A percentile compares a stretch with the other conserved stretches of the same genome.
Evolutionary conservation across 2,888 invertebrate genomes (phyloP).

Genomic region (Andricus curvator): DNA sequence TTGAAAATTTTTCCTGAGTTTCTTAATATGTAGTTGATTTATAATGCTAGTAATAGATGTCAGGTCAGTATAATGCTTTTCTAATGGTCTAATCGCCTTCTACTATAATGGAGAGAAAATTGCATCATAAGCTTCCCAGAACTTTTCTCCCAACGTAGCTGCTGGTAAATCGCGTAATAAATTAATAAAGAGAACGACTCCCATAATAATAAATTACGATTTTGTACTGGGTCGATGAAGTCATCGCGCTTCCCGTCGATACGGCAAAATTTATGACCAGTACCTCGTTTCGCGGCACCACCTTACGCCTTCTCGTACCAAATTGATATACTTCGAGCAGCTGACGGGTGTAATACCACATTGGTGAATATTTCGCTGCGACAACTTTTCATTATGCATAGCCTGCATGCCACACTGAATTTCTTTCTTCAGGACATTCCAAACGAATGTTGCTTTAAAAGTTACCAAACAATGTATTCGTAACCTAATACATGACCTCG

Average conservation of each 20-base stretch:
- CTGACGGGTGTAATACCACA: constrained; percentile 41
- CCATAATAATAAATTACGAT: constrained; percentile 36
- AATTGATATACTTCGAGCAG: constrained; percentile 44
- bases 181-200: constrained; percentile 36
- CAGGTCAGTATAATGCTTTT: background rate
- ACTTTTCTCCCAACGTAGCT: background rate
- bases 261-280: constrained; percentile 28
- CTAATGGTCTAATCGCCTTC: background rate
- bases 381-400: constrained; percentile 49
- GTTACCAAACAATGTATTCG: background rate
- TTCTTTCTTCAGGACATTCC: background rate
- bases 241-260: constrained; percentile 40
- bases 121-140: background rate
- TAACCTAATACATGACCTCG: too few species aligned
- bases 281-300: constrained; percentile 32
- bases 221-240: constrained; percentile 36
- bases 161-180: constrained; percentile 30
- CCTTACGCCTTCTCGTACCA: constrained; percentile 22
- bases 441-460: background rate
- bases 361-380: constrained; percentile 46
- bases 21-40: background rate
- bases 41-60: background rate
- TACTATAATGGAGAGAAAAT: constrained; percentile 4
- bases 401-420: constrained; percentile 8
- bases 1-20: background rate